Evolutionary conservation across 2,888 invertebrate genomes (phyloP).

Genomic region (Drosophila meridionalis): DNA sequence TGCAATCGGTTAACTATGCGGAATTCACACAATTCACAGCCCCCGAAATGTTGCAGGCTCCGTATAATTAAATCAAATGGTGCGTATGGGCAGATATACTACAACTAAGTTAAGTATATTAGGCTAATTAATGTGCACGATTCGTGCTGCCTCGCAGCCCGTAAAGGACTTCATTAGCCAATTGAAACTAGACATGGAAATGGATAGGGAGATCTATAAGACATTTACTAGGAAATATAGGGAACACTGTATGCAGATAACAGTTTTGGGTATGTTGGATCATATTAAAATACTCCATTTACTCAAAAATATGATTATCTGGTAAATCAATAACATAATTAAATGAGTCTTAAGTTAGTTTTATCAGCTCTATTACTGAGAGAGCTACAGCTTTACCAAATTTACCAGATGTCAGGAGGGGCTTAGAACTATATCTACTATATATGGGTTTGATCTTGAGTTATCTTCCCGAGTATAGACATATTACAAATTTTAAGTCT

Average conservation of each 20-base stretch:
- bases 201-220: background rate
- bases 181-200: background rate
- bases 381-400: no score
- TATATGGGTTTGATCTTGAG: no score
- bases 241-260: no score
- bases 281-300: no score
- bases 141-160: background rate
- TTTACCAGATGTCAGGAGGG: no score
- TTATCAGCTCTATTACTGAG: no score
- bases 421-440: no score
- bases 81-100: background rate
- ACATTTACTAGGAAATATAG: background rate
- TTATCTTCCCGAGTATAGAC: no score
- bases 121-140: background rate
- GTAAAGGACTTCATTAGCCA: slow-evolving; percentile 3
- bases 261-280: no score
- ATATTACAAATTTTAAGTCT: background rate
- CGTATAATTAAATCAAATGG: slow-evolving; percentile 14
- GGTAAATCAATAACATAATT: no score
- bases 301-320: no score
- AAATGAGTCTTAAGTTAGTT: no score
- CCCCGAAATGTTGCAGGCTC: background rate
- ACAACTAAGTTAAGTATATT: slow-evolving; percentile 3
- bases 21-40: slow-evolving; percentile 12
- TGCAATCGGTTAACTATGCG: slow-evolving; percentile 20